Evolutionary conservation across 2,113 vertebrate genomes (phyloP), one percentile per base, ranked within the genome.

Genomic region (Gobiocypris rarus): DNA sequence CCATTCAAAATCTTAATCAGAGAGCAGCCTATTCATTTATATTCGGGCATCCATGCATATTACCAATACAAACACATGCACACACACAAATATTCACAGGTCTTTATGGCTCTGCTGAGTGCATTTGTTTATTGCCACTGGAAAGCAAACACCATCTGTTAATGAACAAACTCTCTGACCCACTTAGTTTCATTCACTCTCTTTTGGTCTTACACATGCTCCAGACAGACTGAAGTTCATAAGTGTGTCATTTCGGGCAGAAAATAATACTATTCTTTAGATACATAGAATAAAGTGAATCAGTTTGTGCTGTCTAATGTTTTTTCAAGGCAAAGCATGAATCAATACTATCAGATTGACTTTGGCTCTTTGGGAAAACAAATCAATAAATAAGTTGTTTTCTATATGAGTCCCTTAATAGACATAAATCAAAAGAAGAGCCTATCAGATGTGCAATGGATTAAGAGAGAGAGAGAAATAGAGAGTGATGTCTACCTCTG

Each of bases 141-240:
- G 85, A 91, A 89, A 92, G 87, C 28, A 74, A 91, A 88, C 87
- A 77, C 88, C 90, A 92, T 90, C 91, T 92, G 89, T 75, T 90
- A 88, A 84, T 86, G 88, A 87, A 89, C 73, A 85, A 89, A 89
- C 86, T 88, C 65, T 87, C 90, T 92, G 90, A 92, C 89, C 92
- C 90, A 90, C 88, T 92, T 92, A 90, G 50, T 80, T 26, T 70
- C 67, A 48, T 77, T 58, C 75, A 71, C 45, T 69, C 28, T n/a
- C 71, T 63, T 73, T 38, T 28, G 41, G 22, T 56, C 73, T 76
- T 59, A 15, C 48, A 45, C 31, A 67, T 14, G 69, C 75, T 31
- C 56, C 45, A 52, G 28, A 38, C 48, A 65, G 41, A 83, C 17
- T 54, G 38, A 54, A 38, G 61, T 76, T 54, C 34, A 77, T 10